phyloP scores from a whole-genome alignment of 1,140 invertebrate species.

The Mizuhopecten yessoensis region DNA sequence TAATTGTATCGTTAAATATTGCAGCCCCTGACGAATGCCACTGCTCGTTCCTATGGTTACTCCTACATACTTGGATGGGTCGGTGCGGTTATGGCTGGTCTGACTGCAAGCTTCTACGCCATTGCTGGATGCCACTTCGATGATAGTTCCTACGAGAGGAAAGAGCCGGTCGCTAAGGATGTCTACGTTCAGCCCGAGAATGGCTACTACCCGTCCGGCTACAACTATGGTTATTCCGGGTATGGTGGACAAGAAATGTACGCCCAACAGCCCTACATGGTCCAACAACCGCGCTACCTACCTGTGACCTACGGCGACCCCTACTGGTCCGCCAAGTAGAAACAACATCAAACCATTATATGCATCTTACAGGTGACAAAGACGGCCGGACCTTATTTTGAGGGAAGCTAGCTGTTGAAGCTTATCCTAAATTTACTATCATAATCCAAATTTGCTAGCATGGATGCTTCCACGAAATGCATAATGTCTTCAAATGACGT shows the following conservation, averaged over 20 bases:
- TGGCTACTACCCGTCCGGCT: constrained; percentile 34
- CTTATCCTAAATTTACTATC: background rate
- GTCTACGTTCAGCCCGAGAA: constrained; percentile 43
- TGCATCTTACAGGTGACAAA: background rate
- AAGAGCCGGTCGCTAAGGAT: constrained; percentile 69
- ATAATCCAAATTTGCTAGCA: background rate
- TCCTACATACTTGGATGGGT: constrained; percentile 81
- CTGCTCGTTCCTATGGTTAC: constrained; percentile 73
- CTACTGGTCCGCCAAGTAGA: background rate
- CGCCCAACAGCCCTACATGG: background rate
- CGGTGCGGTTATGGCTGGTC: constrained; percentile 76
- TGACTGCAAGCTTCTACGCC: constrained; percentile 78
- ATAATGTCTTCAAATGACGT: background rate
- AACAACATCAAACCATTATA: background rate
- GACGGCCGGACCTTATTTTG: background rate
- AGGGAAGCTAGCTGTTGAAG: constrained; percentile 8
- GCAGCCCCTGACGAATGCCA: constrained; percentile 70
- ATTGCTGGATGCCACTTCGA: constrained; percentile 79
- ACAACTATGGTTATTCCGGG: constrained; percentile 68
- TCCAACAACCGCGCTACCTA: background rate
- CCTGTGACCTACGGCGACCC: background rate
- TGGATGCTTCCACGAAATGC: background rate
- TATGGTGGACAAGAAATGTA: constrained; percentile 51
- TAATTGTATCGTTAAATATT: too few relatives aligned
- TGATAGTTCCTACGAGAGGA: constrained; percentile 71